These are phyloP conservation scores for Margaritifera margaritifera DNA, from an alignment of 2,888 invertebrate genomes.

Conservation along the genomic window DNA sequence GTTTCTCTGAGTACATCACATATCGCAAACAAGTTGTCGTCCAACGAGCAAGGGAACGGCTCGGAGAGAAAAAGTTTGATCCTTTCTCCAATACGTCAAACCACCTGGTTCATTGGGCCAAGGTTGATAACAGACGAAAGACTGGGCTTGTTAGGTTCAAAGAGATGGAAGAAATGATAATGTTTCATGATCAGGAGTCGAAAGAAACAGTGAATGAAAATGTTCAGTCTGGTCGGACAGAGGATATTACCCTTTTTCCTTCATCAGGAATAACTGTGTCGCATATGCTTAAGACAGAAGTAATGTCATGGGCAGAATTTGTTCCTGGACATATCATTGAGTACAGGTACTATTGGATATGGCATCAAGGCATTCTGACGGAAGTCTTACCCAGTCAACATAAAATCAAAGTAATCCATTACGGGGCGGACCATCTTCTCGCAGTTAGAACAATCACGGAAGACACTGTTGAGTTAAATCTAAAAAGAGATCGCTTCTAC, in stretches of 20 bases:
- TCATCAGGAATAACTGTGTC: no score
- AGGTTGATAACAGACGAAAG: constrained; percentile 12
- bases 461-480: constrained; percentile 2
- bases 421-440: constrained; percentile 9
- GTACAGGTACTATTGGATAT: constrained; percentile 1
- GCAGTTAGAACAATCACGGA: constrained; percentile 9
- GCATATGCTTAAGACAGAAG: no score
- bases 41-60: constrained; percentile 12
- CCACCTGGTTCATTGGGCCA: constrained; percentile 27
- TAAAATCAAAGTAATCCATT: constrained; percentile 16
- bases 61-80: constrained; percentile 21
- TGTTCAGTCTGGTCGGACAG: no score
- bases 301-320: constrained; percentile 11
- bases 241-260: no score
- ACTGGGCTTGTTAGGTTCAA: constrained; percentile 6
- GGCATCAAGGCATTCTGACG: constrained; percentile 15
- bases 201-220: no score
- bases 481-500: constrained; percentile 4
- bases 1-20: constrained; percentile 12
- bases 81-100: constrained; percentile 16
- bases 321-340: constrained; percentile 16
- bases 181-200: no score
- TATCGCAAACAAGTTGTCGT: constrained; percentile 12
- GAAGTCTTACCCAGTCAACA: constrained; percentile 3
- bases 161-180: no score